Percentiles rank a stretch among this genome's conserved stretches.
Conservation (phyloP, 2,113 vertebrate species). For the Strix uralensis region DNA sequence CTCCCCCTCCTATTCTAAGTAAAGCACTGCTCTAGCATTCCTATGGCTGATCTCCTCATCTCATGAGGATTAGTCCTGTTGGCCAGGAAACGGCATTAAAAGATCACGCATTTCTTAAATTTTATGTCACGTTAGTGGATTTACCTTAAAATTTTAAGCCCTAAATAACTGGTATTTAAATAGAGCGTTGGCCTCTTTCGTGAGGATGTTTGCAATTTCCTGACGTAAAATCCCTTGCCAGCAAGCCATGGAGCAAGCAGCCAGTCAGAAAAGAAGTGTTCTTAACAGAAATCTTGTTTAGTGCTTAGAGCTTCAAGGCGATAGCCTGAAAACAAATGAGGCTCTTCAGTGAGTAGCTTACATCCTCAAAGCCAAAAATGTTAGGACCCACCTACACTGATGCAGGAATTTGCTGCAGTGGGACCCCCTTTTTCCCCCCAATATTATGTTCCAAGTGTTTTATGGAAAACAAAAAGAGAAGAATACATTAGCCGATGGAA, state of each 20-base stretch:
- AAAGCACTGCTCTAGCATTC: not conserved
- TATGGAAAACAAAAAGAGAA: not conserved
- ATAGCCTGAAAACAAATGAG: not conserved
- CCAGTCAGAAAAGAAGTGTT: not conserved
- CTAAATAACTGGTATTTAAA: not conserved
- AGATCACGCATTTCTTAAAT: not conserved
- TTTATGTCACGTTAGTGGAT: not conserved
- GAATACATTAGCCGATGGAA: not conserved
- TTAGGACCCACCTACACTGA: not conserved
- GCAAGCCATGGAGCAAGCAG: not conserved
- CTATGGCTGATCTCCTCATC: not conserved
- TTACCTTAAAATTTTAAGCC: not conserved
- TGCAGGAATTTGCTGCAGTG: not conserved
- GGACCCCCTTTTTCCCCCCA: too few species aligned
- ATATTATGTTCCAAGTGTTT: not conserved
- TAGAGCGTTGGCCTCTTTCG: not conserved
- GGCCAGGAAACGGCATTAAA: conserved; percentile 4
- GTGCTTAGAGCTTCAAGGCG: not conserved
- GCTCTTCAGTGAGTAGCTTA: not conserved
- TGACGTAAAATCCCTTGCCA: not conserved
- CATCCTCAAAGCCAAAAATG: not conserved
- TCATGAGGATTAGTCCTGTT: not conserved
- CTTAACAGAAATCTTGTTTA: not conserved
- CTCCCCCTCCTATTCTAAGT: not conserved
- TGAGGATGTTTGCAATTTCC: conserved; percentile 6